phyloP scores from a whole-genome alignment of 2,113 vertebrate species.

The Buteo buteo region DNA sequence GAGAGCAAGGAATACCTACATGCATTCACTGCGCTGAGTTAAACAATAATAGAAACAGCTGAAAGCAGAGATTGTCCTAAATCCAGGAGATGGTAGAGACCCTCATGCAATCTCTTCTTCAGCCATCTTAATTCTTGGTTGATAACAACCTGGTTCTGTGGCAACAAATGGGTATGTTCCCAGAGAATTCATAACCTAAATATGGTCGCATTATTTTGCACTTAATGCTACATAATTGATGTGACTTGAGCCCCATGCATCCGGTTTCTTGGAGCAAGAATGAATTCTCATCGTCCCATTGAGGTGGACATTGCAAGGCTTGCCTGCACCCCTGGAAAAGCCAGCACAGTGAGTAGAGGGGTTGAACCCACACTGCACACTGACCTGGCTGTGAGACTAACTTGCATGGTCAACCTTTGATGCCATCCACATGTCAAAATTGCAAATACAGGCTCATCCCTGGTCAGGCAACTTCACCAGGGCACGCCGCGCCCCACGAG shows the following conservation, averaged over 20 bases:
- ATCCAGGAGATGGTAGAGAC: background rate
- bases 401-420: background rate
- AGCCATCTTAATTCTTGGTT: background rate
- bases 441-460: background rate
- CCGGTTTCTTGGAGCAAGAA: background rate
- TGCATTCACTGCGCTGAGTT: background rate
- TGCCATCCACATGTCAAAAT: background rate
- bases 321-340: background rate
- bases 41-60: background rate
- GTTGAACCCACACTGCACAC: background rate
- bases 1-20: background rate
- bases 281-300: background rate
- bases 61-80: background rate
- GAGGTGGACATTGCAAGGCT: background rate
- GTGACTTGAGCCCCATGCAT: background rate
- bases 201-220: background rate
- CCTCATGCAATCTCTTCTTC: background rate
- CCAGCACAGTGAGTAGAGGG: background rate
- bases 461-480: background rate
- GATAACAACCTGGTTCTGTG: background rate
- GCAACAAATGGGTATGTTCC: background rate
- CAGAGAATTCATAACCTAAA: background rate
- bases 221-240: background rate
- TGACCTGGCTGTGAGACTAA: accelerated
- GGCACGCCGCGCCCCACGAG: accelerated